A percentile compares a stretch with the other conserved stretches of the same genome.
Evolutionary conservation across 2,888 invertebrate genomes (phyloP).

Genomic region (Cepaea hortensis): DNA sequence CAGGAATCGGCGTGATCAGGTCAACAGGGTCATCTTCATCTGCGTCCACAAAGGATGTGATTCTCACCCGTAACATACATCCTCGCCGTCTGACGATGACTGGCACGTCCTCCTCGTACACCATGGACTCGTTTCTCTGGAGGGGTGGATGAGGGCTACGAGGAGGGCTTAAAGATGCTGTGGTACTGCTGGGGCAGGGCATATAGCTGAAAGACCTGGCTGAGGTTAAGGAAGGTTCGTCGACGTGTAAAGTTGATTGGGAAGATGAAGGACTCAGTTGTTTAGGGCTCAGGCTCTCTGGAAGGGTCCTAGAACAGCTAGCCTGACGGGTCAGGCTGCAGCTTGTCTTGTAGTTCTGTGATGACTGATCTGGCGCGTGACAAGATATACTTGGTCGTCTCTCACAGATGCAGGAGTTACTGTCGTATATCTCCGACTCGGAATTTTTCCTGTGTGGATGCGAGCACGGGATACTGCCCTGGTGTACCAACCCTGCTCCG

Average conservation of each 20-base stretch:
- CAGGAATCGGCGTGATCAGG: conserved; percentile 37
- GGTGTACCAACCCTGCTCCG: conserved; percentile 39
- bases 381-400: background rate
- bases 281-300: conserved; percentile 17
- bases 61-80: conserved; percentile 70
- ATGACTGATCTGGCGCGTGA: background rate
- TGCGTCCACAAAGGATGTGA: conserved; percentile 68
- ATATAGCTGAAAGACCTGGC: conserved; percentile 4
- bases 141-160: conserved; percentile 42
- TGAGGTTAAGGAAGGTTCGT: background rate
- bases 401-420: background rate
- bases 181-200: conserved; percentile 10
- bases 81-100: conserved; percentile 73
- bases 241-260: background rate
- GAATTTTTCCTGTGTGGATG: conserved; percentile 20
- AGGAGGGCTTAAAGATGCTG: conserved; percentile 17
- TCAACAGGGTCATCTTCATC: conserved; percentile 4
- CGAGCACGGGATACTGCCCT: conserved; percentile 42
- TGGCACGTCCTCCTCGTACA: conserved; percentile 73
- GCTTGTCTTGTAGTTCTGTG: background rate
- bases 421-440: conserved; percentile 1
- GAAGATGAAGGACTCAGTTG: conserved; percentile 44
- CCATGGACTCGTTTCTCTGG: conserved; percentile 60
- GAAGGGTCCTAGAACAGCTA: conserved; percentile 11
- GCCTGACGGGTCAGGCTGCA: conserved; percentile 22